These are phyloP conservation scores for Polyploca ridens DNA, from an alignment of 2,888 invertebrate species.

Conservation along the genomic window DNA sequence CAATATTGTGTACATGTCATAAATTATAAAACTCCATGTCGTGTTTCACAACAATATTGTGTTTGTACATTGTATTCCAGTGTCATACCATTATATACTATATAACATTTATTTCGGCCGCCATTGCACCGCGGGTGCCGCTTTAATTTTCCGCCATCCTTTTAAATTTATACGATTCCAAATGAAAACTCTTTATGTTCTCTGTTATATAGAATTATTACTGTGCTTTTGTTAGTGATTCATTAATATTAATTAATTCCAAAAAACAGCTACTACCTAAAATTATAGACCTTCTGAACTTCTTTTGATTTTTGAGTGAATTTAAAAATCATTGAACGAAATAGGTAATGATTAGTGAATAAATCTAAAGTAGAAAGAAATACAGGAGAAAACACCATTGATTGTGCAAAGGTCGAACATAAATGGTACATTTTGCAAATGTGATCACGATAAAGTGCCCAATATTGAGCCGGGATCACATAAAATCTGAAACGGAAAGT, in stretches of 20 bases:
- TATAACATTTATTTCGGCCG: constrained; percentile 55
- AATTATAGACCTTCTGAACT: no score
- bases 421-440: constrained; percentile 24
- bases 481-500: constrained; percentile 57
- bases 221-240: constrained; percentile 17
- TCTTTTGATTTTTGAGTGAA: background rate
- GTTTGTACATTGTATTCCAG: constrained; percentile 55
- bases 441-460: constrained; percentile 39
- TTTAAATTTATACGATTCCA: constrained; percentile 56
- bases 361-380: background rate
- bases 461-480: constrained; percentile 46
- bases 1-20: constrained; percentile 39
- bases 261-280: no score
- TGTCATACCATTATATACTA: constrained; percentile 47
- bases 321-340: no score
- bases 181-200: constrained; percentile 39
- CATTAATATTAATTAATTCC: no score
- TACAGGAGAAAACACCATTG: background rate
- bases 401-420: constrained; percentile 11
- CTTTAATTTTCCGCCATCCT: constrained; percentile 70
- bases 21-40: constrained; percentile 45
- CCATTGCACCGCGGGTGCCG: constrained; percentile 49
- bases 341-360: no score
- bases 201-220: constrained; percentile 42
- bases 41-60: constrained; percentile 52